Conservation (phyloP, 1,140 invertebrate genomes). For the Drosophila seguyi region DNA sequence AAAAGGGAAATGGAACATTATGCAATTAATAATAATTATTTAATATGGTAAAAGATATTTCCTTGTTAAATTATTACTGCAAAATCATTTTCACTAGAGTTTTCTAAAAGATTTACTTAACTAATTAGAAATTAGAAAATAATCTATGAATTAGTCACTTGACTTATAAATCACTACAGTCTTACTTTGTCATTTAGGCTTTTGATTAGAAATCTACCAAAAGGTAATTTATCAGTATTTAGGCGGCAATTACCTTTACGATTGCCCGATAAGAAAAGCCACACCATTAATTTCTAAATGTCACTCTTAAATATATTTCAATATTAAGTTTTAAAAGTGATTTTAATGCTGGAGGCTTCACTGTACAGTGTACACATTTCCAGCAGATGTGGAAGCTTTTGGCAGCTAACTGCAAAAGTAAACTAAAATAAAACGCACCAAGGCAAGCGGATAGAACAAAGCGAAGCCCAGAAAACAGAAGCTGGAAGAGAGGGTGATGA, state of each 20-base stretch:
- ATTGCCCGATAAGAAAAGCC: neutral
- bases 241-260: neutral
- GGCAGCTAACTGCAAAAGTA: conserved; percentile 31
- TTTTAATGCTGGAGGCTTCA: neutral
- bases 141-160: neutral
- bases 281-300: neutral
- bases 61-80: neutral
- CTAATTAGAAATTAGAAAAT: neutral
- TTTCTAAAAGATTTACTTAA: no score
- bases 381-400: conserved; percentile 17
- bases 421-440: conserved; percentile 25
- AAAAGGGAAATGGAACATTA: neutral
- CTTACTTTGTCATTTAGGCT: no score
- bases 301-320: neutral
- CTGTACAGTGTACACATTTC: conserved; percentile 12
- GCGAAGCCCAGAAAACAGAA: conserved; percentile 10
- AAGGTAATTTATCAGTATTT: neutral
- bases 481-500: neutral
- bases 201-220: neutral
- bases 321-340: no score
- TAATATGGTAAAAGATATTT: neutral
- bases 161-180: neutral
- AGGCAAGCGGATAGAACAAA: conserved; percentile 27
- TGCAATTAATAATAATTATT: neutral
- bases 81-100: neutral